Evolutionary conservation across 1,140 invertebrate species (phyloP), one percentile per base, ranked within the genome.

Genomic region (Bombus superbus): DNA sequence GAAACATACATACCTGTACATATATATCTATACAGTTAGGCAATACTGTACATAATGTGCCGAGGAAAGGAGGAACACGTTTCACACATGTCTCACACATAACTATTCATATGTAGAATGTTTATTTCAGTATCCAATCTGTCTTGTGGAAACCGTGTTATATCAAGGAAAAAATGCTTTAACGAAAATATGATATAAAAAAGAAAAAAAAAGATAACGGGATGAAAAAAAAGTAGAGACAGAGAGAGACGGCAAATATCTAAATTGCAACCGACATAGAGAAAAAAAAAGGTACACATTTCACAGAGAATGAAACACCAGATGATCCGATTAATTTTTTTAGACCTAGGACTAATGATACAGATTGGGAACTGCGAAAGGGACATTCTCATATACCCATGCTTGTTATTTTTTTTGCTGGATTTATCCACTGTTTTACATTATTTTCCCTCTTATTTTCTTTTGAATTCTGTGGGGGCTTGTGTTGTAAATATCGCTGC

Each of bases 361-460:
- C 96, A 96, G 96, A 96, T 96, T 96, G 95, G 95, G 95, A 96
- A 95, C 95, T 96, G 95, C 95, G 95, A 96, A 96, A 96, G 96
- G 96, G 95, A 96, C 96, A 96, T 96, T 96, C 96, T 96, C 96
- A 96, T 96, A 96, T 96, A 95, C 94, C 94, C 94, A 95, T 96
- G 95, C 95, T 96, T 94, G 90, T 94, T 94, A 93, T 94, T 71
- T 72, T 72, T 81, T 79, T 93, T 92, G 92, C 90, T 92, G 93
- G 92, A 84, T 79, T 79, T 91, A 91, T 93, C 92, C 89, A 90
- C 92, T 92, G 92, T 91, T 77, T 77, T 94, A 83, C 93, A 92
- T 95, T 93, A 92, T 92, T 91, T 92, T 85, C 87, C 87, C 91
- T 91, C 89, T 62, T 84, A 79, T 79, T 84, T 81, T 82, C 73